These are phyloP conservation scores for Myripristis murdjan DNA, from an alignment of 2,797 vertebrate species.

Conservation along the genomic window DNA sequence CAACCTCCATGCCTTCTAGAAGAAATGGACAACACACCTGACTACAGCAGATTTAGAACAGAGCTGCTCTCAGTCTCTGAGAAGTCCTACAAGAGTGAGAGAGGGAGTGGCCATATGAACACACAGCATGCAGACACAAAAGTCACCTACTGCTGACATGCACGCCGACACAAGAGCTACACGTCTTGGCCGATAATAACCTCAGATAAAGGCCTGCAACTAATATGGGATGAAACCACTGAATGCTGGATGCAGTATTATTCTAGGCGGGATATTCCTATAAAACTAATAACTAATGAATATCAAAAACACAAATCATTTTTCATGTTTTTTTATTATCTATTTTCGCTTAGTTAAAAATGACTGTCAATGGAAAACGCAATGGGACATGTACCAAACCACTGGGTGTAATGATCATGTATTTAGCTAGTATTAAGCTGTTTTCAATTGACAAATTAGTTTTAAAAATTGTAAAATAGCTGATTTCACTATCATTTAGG, in stretches of 20 bases:
- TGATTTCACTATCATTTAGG: not conserved
- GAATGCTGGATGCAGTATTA: not conserved
- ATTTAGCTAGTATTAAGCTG: not conserved
- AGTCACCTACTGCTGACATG: constrained; percentile 41
- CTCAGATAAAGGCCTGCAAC: constrained; percentile 9
- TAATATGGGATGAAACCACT: not conserved
- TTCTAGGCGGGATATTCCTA: not conserved
- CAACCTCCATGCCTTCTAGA: constrained; percentile 82
- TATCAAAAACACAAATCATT: not conserved
- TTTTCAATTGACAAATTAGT: too few species aligned
- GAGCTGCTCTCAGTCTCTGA: constrained; percentile 88
- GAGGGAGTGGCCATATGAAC: constrained; percentile 83
- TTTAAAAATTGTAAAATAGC: not conserved
- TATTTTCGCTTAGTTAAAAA: not conserved
- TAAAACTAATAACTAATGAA: not conserved
- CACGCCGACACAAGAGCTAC: constrained; percentile 32
- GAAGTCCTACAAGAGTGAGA: constrained; percentile 86
- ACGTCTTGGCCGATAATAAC: not conserved
- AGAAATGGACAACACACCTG: constrained; percentile 87
- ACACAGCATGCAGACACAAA: constrained; percentile 71
- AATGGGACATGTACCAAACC: not conserved
- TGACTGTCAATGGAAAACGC: too few species aligned
- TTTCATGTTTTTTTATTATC: too few species aligned
- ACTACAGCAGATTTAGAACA: constrained; percentile 87
- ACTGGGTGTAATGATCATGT: not conserved